phyloP scores from a whole-genome alignment of 1,140 invertebrate species.

The Drosophila pseudoananassae region DNA sequence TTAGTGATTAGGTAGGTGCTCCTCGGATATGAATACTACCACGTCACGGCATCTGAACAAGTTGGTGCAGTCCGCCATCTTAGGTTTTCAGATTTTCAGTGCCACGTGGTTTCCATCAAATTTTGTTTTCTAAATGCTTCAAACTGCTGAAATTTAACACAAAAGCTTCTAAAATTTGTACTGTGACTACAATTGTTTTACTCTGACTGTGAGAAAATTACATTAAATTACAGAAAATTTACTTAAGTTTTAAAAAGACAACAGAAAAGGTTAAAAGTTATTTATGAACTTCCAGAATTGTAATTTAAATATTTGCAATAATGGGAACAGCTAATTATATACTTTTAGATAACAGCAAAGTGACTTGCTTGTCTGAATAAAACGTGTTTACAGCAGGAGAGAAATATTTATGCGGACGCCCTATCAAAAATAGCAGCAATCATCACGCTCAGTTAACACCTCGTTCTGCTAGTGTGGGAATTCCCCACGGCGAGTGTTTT shows the following conservation, averaged over 20 bases:
- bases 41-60: constrained; percentile 57
- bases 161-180: background rate
- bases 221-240: too few species aligned
- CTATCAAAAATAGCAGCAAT: constrained; percentile 81
- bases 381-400: constrained; percentile 57
- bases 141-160: background rate
- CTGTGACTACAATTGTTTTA: background rate
- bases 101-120: background rate
- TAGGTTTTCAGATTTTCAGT: background rate
- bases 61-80: constrained; percentile 58
- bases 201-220: too few species aligned
- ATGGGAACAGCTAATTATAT: background rate
- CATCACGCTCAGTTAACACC: constrained; percentile 80
- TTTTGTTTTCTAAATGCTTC: background rate
- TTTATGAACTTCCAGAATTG: too few species aligned
- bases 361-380: constrained; percentile 16
- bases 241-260: too few species aligned
- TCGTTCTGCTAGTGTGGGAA: constrained; percentile 50
- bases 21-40: constrained; percentile 39
- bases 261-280: too few species aligned
- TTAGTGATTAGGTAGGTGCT: background rate
- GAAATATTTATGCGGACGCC: constrained; percentile 75
- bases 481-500: constrained; percentile 6
- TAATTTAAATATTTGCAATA: too few species aligned
- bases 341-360: background rate